A percentile compares a stretch with the other conserved stretches of the same genome.
These are phyloP conservation scores for Oscheius myriophilus DNA, from an alignment of 2,888 invertebrate species.

Conservation along the genomic window DNA sequence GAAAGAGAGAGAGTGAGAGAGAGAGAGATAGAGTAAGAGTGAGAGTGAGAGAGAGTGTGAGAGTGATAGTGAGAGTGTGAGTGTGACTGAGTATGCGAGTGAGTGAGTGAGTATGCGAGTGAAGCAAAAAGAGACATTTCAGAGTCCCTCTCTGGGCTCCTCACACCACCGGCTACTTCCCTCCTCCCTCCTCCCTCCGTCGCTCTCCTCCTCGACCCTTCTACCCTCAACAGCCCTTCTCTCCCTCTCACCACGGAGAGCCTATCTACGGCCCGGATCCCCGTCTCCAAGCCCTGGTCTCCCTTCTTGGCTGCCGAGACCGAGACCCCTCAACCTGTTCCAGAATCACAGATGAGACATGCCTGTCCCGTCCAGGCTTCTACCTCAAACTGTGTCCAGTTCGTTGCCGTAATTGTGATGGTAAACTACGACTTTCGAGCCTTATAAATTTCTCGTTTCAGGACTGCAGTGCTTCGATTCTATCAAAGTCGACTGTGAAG, in stretches of 20 bases:
- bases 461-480: constrained; percentile 57
- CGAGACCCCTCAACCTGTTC: constrained; percentile 55
- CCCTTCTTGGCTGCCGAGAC: constrained; percentile 52
- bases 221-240: constrained; percentile 21
- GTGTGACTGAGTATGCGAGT: neutral
- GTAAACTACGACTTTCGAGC: constrained; percentile 12
- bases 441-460: constrained; percentile 2
- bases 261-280: constrained; percentile 25
- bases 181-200: constrained; percentile 28
- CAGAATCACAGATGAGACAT: constrained; percentile 54
- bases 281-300: constrained; percentile 17
- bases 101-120: no score
- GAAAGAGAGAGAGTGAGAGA: no score
- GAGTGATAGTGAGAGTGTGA: constrained; percentile 9
- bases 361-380: constrained; percentile 58
- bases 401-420: constrained; percentile 59
- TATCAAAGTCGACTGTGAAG: constrained; percentile 59
- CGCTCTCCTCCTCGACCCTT: constrained; percentile 27
- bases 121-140: neutral
- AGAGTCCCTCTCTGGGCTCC: constrained; percentile 1
- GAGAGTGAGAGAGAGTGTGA: constrained; percentile 7
- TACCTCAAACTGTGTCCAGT: constrained; percentile 61
- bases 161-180: constrained; percentile 1
- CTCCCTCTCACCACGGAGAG: constrained; percentile 27
- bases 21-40: no score